phyloP scores from a whole-genome alignment of 2,888 invertebrate species.

The Fabriciana adippe region DNA sequence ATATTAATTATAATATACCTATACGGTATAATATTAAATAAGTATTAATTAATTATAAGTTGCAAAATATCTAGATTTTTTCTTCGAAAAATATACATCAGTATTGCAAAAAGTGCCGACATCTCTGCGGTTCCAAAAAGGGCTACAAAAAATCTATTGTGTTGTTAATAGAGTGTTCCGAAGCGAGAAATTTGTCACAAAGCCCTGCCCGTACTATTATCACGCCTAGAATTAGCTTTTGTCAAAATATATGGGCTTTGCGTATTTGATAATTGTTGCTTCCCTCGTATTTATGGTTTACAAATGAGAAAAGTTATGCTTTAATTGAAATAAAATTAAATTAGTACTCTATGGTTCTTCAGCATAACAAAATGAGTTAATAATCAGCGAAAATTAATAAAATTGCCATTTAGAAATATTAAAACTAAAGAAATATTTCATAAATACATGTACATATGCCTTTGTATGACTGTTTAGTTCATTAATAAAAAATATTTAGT shows the following conservation, averaged over 20 bases:
- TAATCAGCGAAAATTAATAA: too few species aligned
- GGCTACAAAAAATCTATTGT: slow-evolving; percentile 52
- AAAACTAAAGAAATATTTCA: slow-evolving; percentile 56
- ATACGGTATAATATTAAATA: too few species aligned
- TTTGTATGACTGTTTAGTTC: too few species aligned
- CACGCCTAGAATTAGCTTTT: slow-evolving; percentile 75
- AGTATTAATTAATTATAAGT: too few species aligned
- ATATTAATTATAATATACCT: too few species aligned
- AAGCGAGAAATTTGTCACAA: slow-evolving; percentile 76
- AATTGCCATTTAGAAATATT: too few species aligned
- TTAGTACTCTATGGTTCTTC: neutral
- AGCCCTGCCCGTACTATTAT: slow-evolving; percentile 66
- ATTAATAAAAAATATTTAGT: too few species aligned
- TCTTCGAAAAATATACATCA: too few species aligned
- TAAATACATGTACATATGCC: too few species aligned
- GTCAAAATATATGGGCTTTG: slow-evolving; percentile 57
- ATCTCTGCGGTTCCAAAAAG: slow-evolving; percentile 45
- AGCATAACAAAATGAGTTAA: too few species aligned
- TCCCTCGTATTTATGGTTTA: slow-evolving; percentile 17
- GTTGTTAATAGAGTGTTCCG: slow-evolving; percentile 72
- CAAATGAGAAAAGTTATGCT: neutral
- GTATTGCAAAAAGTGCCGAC: slow-evolving; percentile 41
- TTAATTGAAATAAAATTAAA: slow-evolving; percentile 1
- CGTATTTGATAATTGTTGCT: slow-evolving; percentile 23
- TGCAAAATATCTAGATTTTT: too few species aligned